Percentiles rank a stretch among this genome's conserved stretches.
Conservation (phyloP, 2,888 invertebrate species). For the Andrena bicolor region DNA sequence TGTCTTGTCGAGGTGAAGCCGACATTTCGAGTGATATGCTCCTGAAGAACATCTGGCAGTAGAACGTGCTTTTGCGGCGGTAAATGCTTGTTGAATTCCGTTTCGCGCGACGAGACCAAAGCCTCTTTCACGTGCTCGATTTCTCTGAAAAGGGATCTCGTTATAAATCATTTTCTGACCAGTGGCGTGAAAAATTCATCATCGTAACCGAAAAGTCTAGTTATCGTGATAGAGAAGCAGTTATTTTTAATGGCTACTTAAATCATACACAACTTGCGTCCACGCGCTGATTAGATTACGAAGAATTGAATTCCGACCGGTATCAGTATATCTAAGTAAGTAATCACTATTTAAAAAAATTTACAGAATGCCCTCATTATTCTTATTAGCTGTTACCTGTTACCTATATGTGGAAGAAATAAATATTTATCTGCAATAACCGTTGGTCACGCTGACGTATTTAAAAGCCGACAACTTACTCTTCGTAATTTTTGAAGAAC, state of each 20-base stretch:
- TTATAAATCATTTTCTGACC: neutral
- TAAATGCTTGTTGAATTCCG: slow-evolving; percentile 86
- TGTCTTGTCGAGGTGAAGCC: slow-evolving; percentile 84
- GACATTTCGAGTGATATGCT: slow-evolving; percentile 88
- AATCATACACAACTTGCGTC: slow-evolving; percentile 1
- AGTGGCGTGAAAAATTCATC: slow-evolving; percentile 17
- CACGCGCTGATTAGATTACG: slow-evolving; percentile 59
- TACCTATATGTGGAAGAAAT: neutral
- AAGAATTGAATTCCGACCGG: neutral
- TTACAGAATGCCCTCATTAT: too few relatives aligned
- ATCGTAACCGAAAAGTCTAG: neutral
- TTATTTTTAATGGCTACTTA: neutral
- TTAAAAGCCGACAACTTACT: slow-evolving; percentile 85
- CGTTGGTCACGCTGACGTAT: neutral
- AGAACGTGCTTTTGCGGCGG: slow-evolving; percentile 88
- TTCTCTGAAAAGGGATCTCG: slow-evolving; percentile 85
- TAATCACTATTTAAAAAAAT: too few relatives aligned
- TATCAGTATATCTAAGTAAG: neutral
- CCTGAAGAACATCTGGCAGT: slow-evolving; percentile 90
- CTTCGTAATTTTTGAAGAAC: slow-evolving; percentile 92
- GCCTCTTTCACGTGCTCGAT: slow-evolving; percentile 86
- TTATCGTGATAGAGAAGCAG: neutral
- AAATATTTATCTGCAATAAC: neutral
- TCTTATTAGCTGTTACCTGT: too few relatives aligned
- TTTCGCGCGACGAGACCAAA: slow-evolving; percentile 86